Conservation (phyloP, 2,888 invertebrate genomes). For the Cheilosia variabilis region DNA sequence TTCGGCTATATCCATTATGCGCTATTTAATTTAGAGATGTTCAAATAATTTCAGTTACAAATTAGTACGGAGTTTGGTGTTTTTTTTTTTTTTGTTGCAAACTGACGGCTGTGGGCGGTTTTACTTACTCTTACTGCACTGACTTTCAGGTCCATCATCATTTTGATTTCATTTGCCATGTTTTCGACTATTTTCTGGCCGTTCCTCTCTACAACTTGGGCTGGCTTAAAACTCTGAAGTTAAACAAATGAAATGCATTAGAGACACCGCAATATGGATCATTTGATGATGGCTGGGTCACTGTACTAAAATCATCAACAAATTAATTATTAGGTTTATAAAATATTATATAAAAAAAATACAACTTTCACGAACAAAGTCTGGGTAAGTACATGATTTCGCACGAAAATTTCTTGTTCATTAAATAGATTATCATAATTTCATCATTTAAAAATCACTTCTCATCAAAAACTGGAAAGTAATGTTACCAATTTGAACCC, state of each 20-base stretch:
- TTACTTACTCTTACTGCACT: slow-evolving; percentile 90
- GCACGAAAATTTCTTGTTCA: no score
- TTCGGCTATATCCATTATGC: slow-evolving; percentile 95
- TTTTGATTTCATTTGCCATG: slow-evolving; percentile 92
- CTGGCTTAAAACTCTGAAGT: slow-evolving; percentile 90
- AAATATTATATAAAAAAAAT: no score
- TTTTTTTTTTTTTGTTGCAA: not conserved
- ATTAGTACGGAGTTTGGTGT: no score
- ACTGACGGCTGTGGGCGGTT: not conserved
- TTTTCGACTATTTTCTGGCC: slow-evolving; percentile 91
- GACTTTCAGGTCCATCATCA: slow-evolving; percentile 95
- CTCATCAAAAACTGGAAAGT: no score
- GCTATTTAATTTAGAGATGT: slow-evolving; percentile 82
- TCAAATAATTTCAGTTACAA: not conserved
- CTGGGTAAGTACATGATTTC: no score
- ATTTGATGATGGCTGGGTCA: not conserved
- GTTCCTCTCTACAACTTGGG: slow-evolving; percentile 89
- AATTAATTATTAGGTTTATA: no score
- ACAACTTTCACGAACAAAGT: no score
- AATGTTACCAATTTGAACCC: no score
- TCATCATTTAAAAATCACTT: no score
- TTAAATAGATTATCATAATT: no score
- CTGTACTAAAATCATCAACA: no score
- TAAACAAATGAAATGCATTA: slow-evolving; percentile 21
- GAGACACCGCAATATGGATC: not conserved